Evolutionary conservation across 2,888 invertebrate genomes (phyloP).

Genomic region (Sicus ferrugineus): DNA sequence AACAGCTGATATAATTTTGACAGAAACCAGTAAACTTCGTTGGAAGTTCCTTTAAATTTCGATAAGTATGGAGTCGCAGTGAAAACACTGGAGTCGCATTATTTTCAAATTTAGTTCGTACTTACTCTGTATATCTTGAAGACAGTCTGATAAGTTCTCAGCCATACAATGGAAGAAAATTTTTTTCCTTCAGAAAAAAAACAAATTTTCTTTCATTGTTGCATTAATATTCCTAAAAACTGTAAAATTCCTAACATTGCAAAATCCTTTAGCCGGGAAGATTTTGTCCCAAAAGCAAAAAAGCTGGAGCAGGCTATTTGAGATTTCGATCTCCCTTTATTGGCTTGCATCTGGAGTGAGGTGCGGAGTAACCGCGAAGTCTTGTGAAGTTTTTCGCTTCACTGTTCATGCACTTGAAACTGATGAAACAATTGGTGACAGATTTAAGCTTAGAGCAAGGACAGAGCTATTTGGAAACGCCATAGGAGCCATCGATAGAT

Average conservation of each 20-base stretch:
- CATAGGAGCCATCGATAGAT: slow-evolving; percentile 12
- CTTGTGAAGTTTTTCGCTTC: neutral
- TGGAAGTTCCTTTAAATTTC: no score
- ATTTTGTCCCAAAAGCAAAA: neutral
- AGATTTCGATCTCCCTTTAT: slow-evolving; percentile 4
- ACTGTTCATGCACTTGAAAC: neutral
- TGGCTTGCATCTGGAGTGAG: slow-evolving; percentile 24
- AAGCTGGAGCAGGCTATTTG: neutral
- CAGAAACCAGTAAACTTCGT: no score
- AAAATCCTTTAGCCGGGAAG: slow-evolving; percentile 2
- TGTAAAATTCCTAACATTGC: slow-evolving; percentile 5
- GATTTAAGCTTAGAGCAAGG: slow-evolving; percentile 6
- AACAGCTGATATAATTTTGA: no score
- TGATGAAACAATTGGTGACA: neutral
- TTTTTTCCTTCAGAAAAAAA: neutral
- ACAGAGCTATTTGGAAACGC: neutral
- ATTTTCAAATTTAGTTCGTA: neutral
- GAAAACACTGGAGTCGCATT: neutral
- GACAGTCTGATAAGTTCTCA: neutral
- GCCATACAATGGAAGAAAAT: neutral
- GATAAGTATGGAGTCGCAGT: no score
- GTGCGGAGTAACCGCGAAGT: neutral
- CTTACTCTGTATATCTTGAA: neutral
- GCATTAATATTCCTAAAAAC: neutral
- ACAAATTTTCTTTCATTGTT: neutral